phyloP scores from a whole-genome alignment of 2,888 invertebrate genomes.

The Tachina fera region DNA sequence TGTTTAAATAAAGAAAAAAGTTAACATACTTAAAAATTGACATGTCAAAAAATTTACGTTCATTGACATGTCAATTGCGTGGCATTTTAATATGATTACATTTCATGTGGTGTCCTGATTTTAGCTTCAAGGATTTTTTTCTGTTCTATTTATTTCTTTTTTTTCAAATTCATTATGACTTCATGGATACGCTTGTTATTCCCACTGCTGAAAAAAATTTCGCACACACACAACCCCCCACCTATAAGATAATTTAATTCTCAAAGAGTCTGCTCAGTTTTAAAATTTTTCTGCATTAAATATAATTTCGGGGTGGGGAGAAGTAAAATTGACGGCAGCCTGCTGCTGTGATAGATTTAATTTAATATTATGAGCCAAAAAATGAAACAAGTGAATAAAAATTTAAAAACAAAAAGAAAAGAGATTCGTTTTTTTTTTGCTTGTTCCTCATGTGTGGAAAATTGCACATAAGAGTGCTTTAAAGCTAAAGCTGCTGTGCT shows the following conservation, averaged over 20 bases:
- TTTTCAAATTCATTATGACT: conserved; percentile 41
- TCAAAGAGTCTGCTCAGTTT: conserved; percentile 66
- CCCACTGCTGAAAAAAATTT: conserved; percentile 8
- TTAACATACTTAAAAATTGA: conserved; percentile 38
- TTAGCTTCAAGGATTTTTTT: conserved; percentile 65
- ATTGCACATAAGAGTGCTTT: conserved; percentile 53
- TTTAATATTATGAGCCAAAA: conserved; percentile 67
- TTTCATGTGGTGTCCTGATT: conserved; percentile 69
- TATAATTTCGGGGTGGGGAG: not conserved
- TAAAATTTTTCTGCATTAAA: conserved; percentile 41
- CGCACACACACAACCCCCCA: not conserved
- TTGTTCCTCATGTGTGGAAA: conserved; percentile 51
- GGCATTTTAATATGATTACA: conserved; percentile 72
- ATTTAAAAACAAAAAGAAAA: conserved; percentile 14
- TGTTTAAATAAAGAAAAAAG: not conserved
- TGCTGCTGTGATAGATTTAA: conserved; percentile 71
- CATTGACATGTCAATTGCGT: conserved; percentile 71
- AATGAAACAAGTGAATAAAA: conserved; percentile 48
- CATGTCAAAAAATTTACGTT: conserved; percentile 65
- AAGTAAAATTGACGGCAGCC: conserved; percentile 69
- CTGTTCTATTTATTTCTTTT: not conserved
- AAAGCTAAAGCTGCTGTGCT: not conserved
- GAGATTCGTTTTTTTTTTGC: not conserved
- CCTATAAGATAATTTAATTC: conserved; percentile 67
- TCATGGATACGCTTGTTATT: conserved; percentile 39